Conservation (phyloP, 2,113 vertebrate genomes). For the Pseudorectes ferrugineus region DNA sequence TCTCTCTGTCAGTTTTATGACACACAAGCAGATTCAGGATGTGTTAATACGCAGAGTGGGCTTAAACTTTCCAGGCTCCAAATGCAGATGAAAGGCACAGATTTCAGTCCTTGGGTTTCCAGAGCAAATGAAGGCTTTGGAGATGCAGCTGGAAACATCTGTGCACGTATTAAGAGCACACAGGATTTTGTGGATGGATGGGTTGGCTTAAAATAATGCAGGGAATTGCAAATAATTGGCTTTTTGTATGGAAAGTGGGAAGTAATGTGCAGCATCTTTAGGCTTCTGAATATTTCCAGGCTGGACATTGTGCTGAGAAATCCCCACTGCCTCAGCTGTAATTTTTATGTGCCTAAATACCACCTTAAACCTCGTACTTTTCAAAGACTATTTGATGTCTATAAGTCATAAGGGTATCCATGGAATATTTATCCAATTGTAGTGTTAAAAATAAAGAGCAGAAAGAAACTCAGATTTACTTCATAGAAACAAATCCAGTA, state of each 20-base stretch:
- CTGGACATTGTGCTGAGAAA: background rate
- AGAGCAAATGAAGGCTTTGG: background rate
- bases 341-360: background rate
- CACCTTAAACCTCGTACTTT: background rate
- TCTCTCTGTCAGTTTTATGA: background rate
- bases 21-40: background rate
- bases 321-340: background rate
- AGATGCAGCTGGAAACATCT: background rate
- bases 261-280: background rate
- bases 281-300: background rate
- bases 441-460: background rate
- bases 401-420: rapidly evolving
- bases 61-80: background rate
- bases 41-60: background rate
- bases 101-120: background rate
- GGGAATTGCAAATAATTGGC: background rate
- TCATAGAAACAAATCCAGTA: background rate
- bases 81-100: background rate
- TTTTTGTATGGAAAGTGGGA: background rate
- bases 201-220: background rate
- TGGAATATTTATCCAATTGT: background rate
- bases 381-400: background rate
- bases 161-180: rapidly evolving
- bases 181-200: background rate
- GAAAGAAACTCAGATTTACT: background rate